Percentiles rank a stretch among this genome's conserved stretches.
Evolutionary conservation across 2,113 vertebrate species (phyloP).

Genomic region (Columba janthina): DNA sequence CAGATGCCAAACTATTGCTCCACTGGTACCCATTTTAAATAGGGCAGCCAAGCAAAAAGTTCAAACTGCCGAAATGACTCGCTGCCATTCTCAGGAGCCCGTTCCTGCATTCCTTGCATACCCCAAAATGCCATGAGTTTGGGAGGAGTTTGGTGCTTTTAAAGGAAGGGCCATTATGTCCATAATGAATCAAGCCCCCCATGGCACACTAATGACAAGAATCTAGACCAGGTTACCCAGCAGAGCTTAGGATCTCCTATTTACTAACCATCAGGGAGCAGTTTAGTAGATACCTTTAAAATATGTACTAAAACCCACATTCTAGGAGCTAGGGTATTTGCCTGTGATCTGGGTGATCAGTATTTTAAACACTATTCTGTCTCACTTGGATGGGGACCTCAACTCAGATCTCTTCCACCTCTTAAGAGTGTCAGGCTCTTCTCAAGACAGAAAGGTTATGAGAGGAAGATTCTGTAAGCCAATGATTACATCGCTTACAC

Average conservation of each 20-base stretch:
- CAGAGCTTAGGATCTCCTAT: background rate
- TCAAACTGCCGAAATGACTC: background rate
- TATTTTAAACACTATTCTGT: background rate
- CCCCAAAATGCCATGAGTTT: background rate
- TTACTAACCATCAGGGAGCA: background rate
- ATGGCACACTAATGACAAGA: background rate
- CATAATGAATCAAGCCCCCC: background rate
- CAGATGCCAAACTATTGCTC: conserved; percentile 35
- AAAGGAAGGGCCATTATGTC: conserved; percentile 21
- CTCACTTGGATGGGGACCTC: background rate
- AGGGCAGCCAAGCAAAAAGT: conserved; percentile 33
- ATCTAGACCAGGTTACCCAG: background rate
- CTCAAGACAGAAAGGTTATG: background rate
- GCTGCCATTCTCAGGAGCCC: conserved; percentile 1
- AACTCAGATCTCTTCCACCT: background rate
- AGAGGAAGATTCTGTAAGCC: background rate
- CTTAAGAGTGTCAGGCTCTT: background rate
- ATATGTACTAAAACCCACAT: rapidly evolving
- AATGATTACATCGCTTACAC: background rate
- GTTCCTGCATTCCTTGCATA: conserved; percentile 20
- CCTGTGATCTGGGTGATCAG: background rate
- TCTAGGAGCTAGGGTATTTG: background rate
- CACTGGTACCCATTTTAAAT: conserved; percentile 35
- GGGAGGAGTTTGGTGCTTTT: background rate
- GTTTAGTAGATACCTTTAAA: background rate